Evolutionary conservation across 2,797 vertebrate genomes (phyloP), one percentile per base, ranked within the genome.

Genomic region (Coregonus suidteri): DNA sequence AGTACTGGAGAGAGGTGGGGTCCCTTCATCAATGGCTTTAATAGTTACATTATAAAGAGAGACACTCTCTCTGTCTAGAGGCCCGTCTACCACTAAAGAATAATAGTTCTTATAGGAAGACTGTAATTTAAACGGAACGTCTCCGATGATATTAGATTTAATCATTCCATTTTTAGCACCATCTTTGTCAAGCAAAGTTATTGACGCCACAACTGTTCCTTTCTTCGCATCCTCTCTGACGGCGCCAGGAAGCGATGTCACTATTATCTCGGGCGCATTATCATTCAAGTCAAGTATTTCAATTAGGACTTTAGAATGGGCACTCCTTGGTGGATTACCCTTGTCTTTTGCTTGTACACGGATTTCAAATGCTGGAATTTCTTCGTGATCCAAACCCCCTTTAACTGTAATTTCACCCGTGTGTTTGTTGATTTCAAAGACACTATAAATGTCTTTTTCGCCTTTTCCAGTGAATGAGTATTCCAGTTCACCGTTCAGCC

Each of bases 401-500:
- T 51, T 51, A 1, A 74, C 16, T 4, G 84, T 80, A 41, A 91
- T 83, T 51, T 86, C 78, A 0, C 90, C 78, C 3, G 71, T 53
- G 6, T 72, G 4, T 16, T 11, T 6, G 4, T 31, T 30, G 1
- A 72, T 31, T 53, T 52, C 51, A 30, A 54, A 72, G 0, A 52
- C 9, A 9, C 41, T 47, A 13, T 15, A 7, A 2, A 31, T 14
- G 15, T 31, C 6, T 7, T 9, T 72, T 34, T 16, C 14, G 3
- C 71, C 15, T 3, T 82, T 77, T 25, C 71, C 30, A 54, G 41
- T 87, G 88, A 75, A 85, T 79, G 86, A 91, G 37, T 93, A 92
- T 1, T 66, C 78, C 25, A 93, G 73, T 0, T 90, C 41, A 0
- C 84, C 86, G 6, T 93, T 73, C 0, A 3, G 87, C 91, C 25